Base-by-base conservation (phyloP, 1,140 invertebrate species). In the Heliconius melpomene region DNA sequence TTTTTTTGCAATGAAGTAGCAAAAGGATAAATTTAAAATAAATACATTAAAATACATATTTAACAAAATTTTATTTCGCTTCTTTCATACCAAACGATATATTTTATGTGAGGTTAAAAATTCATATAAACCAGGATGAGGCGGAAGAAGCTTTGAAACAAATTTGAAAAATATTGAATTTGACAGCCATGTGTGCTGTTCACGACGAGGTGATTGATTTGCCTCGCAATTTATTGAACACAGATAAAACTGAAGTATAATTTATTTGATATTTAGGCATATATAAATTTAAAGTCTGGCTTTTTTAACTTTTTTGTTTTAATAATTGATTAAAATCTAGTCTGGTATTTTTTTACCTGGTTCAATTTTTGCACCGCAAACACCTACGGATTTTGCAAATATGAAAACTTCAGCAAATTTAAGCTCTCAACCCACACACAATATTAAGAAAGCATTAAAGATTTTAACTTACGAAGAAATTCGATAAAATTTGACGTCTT, bases 161-260 rank as follows among this genome's bases (percentile, higher is more conserved):
- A 66, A 66, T 66, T 66, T 66, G 60, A 66, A 66, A 66, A 66
- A 66, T 66, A 66, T 66, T 66, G 60, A 66, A 66, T 66, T 66
- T 26, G 60, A 66, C 60, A 77, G 23, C n/a, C 36, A 9, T 71
- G 74, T 38, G 57, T 76, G 74, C 57, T 66, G 60, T 29, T 66
- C 60, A 66, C 29, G 60, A 66, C 60, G 26, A 66, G 3, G 13
- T 66, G 60, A 66, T 66, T 66, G 60, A 66, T 66, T 66, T 29
- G 60, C 60, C 60, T 66, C 26, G 60, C 60, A 66, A 66, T 66
- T 66, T 66, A 29, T 66, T 16, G 60, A 18, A 66, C 60, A 16
- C 26, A 66, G 60, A 66, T 46, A 46, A 3, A 46, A 46, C 13
- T 46, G 16, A 46, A 46, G 13, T 46, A 46, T 5, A 6, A 46